phyloP scores from a whole-genome alignment of 2,113 vertebrate genomes.

The Macrotis lagotis region DNA sequence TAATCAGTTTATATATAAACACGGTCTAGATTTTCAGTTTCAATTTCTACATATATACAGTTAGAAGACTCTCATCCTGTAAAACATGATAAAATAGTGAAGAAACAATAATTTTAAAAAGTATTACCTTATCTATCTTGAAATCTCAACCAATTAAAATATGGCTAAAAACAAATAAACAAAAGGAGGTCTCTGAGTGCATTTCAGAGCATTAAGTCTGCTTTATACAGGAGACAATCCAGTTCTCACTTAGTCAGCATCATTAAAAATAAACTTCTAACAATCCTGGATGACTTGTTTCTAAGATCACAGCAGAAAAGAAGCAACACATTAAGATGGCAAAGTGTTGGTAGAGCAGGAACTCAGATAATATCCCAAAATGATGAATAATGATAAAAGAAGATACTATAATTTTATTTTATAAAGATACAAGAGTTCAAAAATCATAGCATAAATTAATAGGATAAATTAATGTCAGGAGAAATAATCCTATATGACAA shows the following conservation, averaged over 20 bases:
- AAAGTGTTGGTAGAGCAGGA: not conserved
- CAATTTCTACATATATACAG: not conserved
- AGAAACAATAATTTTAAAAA: not conserved
- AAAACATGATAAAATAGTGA: not conserved
- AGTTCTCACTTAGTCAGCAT: not conserved
- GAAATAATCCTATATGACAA: not conserved
- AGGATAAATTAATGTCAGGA: not conserved
- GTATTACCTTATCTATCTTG: not conserved
- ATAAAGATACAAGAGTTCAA: not conserved
- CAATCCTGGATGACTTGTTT: not conserved
- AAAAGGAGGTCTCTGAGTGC: not conserved
- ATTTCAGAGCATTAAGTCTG: not conserved
- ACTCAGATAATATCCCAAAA: not conserved
- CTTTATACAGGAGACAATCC: not conserved
- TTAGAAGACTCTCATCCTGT: not conserved
- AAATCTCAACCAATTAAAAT: not conserved
- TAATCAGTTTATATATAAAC: not conserved
- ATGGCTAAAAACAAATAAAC: not conserved
- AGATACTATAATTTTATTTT: not conserved
- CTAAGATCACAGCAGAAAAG: not conserved
- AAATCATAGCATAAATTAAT: not conserved
- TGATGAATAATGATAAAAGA: not conserved
- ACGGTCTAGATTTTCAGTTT: not conserved
- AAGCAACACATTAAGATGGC: not conserved
- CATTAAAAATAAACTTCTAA: not conserved